Conservation (phyloP, 2,113 vertebrate genomes). For the Coptodon bakossiorum region DNA sequence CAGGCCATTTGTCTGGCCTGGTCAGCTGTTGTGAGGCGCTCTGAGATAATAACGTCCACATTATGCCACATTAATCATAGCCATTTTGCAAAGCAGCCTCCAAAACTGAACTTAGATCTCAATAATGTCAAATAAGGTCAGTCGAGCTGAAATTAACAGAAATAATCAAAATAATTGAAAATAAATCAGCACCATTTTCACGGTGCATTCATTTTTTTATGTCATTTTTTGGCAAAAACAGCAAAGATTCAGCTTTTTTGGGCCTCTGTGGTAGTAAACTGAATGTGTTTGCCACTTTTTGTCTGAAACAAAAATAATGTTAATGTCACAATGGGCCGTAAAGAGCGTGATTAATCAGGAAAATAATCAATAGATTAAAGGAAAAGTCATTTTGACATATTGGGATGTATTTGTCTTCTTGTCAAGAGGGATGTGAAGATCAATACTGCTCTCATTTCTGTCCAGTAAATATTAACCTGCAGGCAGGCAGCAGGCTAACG, state of each 20-base stretch:
- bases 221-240: not conserved
- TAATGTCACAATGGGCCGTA: not conserved
- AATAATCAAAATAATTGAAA: not conserved
- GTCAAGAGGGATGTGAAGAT: not conserved
- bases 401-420: not conserved
- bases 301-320: not conserved
- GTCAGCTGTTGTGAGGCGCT: conserved; percentile 15
- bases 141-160: not conserved
- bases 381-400: not conserved
- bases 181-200: not conserved
- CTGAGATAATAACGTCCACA: conserved; percentile 7
- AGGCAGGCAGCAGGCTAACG: not conserved
- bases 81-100: not conserved
- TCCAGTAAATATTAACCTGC: not conserved
- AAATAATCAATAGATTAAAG: not conserved
- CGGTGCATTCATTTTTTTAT: not conserved
- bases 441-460: not conserved
- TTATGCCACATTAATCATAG: not conserved
- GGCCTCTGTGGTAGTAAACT: not conserved
- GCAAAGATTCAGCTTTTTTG: not conserved
- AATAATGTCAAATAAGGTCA: not conserved
- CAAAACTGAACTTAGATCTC: not conserved
- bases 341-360: not conserved
- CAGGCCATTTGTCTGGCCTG: conserved; percentile 26
- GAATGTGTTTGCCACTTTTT: not conserved